These are phyloP conservation scores for Gastrophysa polygoni DNA, from an alignment of 2,888 invertebrate species.

Conservation along the genomic window DNA sequence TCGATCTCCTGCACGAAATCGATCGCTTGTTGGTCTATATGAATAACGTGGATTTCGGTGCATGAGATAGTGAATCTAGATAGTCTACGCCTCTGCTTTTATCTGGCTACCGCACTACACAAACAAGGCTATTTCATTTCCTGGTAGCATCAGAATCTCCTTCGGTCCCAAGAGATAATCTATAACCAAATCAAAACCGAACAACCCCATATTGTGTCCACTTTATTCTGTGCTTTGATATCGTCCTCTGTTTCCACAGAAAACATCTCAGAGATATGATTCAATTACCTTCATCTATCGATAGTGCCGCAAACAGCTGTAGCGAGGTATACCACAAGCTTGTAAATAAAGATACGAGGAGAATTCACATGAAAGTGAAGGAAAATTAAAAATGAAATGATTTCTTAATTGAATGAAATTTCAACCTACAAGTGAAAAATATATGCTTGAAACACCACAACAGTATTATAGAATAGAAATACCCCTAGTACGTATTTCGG, in stretches of 20 bases:
- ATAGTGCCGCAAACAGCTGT: not conserved
- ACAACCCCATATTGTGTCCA: conserved; percentile 4
- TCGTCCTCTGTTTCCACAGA: not conserved
- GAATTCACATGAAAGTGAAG: too few species aligned
- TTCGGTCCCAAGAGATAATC: conserved; percentile 15
- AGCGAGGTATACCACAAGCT: too few species aligned
- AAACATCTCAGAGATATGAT: conserved; percentile 3
- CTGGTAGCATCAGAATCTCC: conserved; percentile 41
- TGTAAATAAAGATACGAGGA: too few species aligned
- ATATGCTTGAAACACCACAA: too few species aligned
- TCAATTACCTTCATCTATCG: not conserved
- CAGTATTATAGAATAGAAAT: too few species aligned
- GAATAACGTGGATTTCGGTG: too few species aligned
- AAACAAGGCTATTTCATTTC: conserved; percentile 55
- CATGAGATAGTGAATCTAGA: not conserved
- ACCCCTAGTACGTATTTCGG: too few species aligned
- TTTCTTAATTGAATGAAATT: too few species aligned
- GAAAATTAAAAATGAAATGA: too few species aligned
- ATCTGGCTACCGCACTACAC: conserved; percentile 52
- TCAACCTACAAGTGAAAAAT: too few species aligned
- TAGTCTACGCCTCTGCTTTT: not conserved
- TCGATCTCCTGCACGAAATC: too few species aligned
- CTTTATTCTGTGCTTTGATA: conserved; percentile 1
- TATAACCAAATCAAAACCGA: conserved; percentile 15
- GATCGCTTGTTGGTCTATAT: too few species aligned